Base-by-base conservation (phyloP, 2,888 invertebrate genomes). In the Callyntrura guangdongensis region DNA sequence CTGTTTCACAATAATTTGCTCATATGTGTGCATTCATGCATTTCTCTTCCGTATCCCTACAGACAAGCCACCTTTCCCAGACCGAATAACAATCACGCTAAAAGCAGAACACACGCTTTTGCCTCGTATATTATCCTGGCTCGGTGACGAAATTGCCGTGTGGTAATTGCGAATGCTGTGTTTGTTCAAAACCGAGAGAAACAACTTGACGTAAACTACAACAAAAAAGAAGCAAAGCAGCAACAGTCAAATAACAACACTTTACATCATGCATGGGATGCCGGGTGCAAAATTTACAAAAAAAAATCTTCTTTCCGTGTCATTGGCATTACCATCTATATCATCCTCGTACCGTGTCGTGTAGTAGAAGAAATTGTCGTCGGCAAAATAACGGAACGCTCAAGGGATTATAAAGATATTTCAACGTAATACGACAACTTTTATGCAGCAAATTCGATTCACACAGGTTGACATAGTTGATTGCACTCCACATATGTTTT, bases 401-500 rank as follows among this genome's bases (percentile, higher is more conserved):
- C 74, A 74, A 20, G 74, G 74, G 74, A 47, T 12, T 47, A 20
- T 67, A 27, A 22, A 14, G 22, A 69, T 69, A 17, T 22, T 64
- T 69, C 27, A 36, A 36, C 36, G 36, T 69, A 72, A 47, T 47
- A 22, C 45, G 74, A 74, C 53, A 36, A 17, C 14, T 12, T 25
- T 25, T 0, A 1, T 25, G 25, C 17, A 64, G 5, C n/a, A 36
- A 14, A 36, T 47, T 47, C 59, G 14, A 14, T 56, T 53, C 53
- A 77, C 77, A 25, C 56, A 77, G 53, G 77, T 77, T 61, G 82
- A 82, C 82, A 82, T 36, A 61, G 82, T 20, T 82, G 82, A 82
- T 82, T 45, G 61, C 22, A 27, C 25, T 77, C 77, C 25, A 36
- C 36, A 56, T 77, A 20, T 72, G 11, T 72, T 72, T 17, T 17